These are phyloP conservation scores for Colletes latitarsis DNA, from an alignment of 1,140 invertebrate species.

Conservation along the genomic window DNA sequence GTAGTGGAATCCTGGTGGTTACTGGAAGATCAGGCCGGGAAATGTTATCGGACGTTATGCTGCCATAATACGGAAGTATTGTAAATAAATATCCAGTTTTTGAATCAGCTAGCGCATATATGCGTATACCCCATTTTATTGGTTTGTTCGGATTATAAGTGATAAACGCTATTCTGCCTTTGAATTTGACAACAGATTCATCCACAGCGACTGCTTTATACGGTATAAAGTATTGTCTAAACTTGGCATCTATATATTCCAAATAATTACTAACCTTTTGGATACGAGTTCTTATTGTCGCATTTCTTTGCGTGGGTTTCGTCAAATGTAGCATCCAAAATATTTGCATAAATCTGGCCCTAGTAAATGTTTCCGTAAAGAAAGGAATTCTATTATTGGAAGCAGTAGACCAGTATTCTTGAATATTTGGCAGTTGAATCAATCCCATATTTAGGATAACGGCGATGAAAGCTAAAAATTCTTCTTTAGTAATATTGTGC, in stretches of 20 bases:
- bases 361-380: slow-evolving; percentile 27
- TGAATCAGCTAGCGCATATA: no score
- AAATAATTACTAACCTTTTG: slow-evolving; percentile 3
- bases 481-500: slow-evolving; percentile 2
- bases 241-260: neutral
- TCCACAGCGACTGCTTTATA: slow-evolving; percentile 27
- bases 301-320: neutral
- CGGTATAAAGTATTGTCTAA: slow-evolving; percentile 14
- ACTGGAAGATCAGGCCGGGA: neutral
- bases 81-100: neutral
- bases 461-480: slow-evolving; percentile 41
- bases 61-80: neutral
- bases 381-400: slow-evolving; percentile 26
- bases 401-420: slow-evolving; percentile 39
- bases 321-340: slow-evolving; percentile 22
- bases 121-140: neutral
- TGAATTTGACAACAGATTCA: slow-evolving; percentile 28
- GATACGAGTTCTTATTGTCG: slow-evolving; percentile 12
- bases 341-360: slow-evolving; percentile 22
- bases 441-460: slow-evolving; percentile 37
- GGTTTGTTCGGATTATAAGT: neutral
- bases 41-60: neutral
- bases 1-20: neutral
- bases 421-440: slow-evolving; percentile 18
- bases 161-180: slow-evolving; percentile 28